Conservation (phyloP, 2,797 vertebrate species). For the Pipistrellus pygmaeus region DNA sequence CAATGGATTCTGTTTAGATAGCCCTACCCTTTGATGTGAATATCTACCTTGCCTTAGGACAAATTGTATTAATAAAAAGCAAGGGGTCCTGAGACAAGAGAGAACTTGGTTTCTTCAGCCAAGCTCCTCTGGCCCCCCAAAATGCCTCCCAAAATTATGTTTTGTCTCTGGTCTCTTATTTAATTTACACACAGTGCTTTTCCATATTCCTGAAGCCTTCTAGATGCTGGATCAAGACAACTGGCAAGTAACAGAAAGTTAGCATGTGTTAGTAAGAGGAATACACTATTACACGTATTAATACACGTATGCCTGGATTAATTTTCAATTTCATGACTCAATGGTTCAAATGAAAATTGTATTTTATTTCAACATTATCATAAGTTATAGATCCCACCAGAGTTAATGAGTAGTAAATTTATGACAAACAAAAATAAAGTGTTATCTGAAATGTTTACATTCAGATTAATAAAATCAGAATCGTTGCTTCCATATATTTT, state of each 20-base stretch:
- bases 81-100: too few species aligned
- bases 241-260: background rate
- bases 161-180: too few species aligned
- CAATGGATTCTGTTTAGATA: too few species aligned
- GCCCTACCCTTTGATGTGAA: too few species aligned
- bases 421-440: background rate
- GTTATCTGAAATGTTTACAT: slow-evolving; percentile 8
- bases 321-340: slow-evolving; percentile 40
- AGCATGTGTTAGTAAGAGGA: background rate
- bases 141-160: too few species aligned
- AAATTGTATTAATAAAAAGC: too few species aligned
- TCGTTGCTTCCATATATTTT: background rate
- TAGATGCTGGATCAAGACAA: too few species aligned
- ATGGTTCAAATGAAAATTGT: slow-evolving; percentile 27
- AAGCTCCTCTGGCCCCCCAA: too few species aligned
- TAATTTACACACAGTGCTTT: too few species aligned
- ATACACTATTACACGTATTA: background rate
- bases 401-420: slow-evolving; percentile 38
- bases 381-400: slow-evolving; percentile 6
- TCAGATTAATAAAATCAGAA: slow-evolving; percentile 4
- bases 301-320: background rate
- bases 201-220: too few species aligned
- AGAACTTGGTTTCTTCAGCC: too few species aligned
- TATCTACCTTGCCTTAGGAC: too few species aligned
- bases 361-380: slow-evolving; percentile 33